Conservation (phyloP, 2,888 invertebrate species). For the Anticlea derivata region DNA sequence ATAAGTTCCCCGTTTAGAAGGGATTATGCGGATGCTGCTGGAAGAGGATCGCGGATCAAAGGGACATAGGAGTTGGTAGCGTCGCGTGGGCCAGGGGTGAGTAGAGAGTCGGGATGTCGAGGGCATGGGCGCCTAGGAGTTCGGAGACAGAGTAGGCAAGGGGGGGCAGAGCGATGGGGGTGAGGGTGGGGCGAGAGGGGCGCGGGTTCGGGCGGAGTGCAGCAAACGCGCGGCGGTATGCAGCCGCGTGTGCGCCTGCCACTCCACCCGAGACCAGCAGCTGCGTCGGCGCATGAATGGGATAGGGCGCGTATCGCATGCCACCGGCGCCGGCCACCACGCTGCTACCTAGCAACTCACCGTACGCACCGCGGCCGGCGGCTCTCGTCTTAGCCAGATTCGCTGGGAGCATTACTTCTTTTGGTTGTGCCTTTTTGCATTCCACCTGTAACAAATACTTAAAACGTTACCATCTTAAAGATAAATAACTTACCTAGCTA, state of each 20-base stretch:
- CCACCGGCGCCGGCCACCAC: conserved; percentile 83
- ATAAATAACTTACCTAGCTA: too few species aligned
- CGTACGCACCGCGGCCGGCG: conserved; percentile 97
- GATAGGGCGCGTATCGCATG: conserved; percentile 86
- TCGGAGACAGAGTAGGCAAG: conserved; percentile 81
- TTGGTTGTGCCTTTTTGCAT: conserved; percentile 99
- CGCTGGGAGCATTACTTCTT: conserved; percentile 99
- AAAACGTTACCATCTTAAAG: neutral
- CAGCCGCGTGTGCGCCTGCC: conserved; percentile 64
- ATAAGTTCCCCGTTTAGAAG: conserved; percentile 52
- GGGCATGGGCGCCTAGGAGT: conserved; percentile 86
- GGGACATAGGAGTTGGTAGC: conserved; percentile 74
- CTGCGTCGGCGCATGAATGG: conserved; percentile 82
- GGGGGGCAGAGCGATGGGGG: conserved; percentile 69
- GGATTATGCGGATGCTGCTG: conserved; percentile 80
- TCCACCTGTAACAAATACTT: conserved; percentile 91
- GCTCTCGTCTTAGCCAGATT: conserved; percentile 97
- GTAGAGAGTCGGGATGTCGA: conserved; percentile 89
- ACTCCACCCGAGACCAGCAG: conserved; percentile 69
- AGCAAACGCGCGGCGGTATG: conserved; percentile 75
- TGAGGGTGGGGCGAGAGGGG: conserved; percentile 65
- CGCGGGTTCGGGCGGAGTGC: conserved; percentile 72
- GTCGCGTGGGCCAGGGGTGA: conserved; percentile 88
- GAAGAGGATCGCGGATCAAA: conserved; percentile 80
- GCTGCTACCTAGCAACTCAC: conserved; percentile 96